Conservation (phyloP, 2,797 vertebrate genomes). For the Rhodeus uyekii region DNA sequence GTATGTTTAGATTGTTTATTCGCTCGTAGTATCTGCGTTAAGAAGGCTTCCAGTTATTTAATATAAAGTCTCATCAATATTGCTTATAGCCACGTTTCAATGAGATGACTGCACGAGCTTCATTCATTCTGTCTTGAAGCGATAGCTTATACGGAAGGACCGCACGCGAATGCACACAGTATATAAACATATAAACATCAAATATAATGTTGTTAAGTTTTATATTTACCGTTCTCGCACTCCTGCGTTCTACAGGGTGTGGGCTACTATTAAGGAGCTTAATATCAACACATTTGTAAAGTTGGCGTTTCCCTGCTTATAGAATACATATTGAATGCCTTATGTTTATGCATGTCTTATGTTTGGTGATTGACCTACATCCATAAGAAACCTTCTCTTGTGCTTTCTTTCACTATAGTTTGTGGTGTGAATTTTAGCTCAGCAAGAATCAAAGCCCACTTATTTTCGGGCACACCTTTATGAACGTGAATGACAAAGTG, state of each 20-base stretch:
- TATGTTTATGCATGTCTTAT: too few species aligned
- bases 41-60: background rate
- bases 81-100: conserved; percentile 7
- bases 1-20: background rate
- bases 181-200: background rate
- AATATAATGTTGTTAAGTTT: background rate
- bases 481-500: background rate
- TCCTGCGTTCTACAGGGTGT: background rate
- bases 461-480: background rate
- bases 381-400: background rate
- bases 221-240: background rate
- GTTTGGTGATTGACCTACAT: background rate
- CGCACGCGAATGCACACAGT: background rate
- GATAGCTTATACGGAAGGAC: background rate
- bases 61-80: background rate
- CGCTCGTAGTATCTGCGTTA: background rate
- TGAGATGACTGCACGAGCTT: conserved; percentile 7
- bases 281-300: background rate
- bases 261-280: background rate
- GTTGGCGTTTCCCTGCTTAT: background rate
- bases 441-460: background rate
- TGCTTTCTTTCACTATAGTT: background rate
- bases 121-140: conserved; percentile 18
- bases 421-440: background rate
- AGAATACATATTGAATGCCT: too few species aligned